Percentiles rank a stretch among this genome's conserved stretches.
These are phyloP conservation scores for Gambusia yucatana DNA, from an alignment of 2,797 vertebrate species.

Conservation along the genomic window DNA sequence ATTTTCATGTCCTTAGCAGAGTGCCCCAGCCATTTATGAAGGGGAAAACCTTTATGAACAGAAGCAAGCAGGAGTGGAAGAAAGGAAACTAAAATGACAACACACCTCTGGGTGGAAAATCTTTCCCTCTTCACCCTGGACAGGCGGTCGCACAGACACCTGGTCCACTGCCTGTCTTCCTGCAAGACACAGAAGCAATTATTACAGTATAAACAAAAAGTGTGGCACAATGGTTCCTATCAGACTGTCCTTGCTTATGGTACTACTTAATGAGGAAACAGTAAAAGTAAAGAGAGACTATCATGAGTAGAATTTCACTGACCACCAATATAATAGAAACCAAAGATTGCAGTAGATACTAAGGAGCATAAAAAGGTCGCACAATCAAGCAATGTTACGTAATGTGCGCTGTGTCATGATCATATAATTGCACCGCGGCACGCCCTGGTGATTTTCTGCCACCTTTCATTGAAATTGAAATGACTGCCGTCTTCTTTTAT, in stretches of 20 bases:
- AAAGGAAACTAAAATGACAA: background rate
- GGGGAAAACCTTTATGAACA: background rate
- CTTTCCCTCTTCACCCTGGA: constrained; percentile 43
- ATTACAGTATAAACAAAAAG: constrained; percentile 15
- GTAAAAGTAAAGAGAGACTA: background rate
- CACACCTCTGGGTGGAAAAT: constrained; percentile 58
- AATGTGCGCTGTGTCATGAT: constrained; percentile 27
- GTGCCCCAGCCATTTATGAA: background rate
- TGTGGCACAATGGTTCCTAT: constrained; percentile 17
- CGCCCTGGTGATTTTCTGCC: constrained; percentile 36
- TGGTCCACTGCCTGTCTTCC: constrained; percentile 57
- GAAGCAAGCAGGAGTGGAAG: background rate
- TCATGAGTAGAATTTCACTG: background rate
- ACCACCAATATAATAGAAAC: background rate
- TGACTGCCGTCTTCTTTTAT: constrained; percentile 4
- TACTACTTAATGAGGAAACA: constrained; percentile 12
- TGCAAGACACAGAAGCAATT: constrained; percentile 43
- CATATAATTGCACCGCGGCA: constrained; percentile 17
- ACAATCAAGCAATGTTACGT: constrained; percentile 7
- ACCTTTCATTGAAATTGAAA: constrained; percentile 9
- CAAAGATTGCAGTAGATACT: background rate
- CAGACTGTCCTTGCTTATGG: constrained; percentile 18
- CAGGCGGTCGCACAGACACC: constrained; percentile 58
- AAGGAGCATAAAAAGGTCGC: constrained; percentile 1
- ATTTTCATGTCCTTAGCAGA: constrained; percentile 51